Evolutionary conservation across 1,140 invertebrate genomes (phyloP), one percentile per base, ranked within the genome.

Genomic region (Subanguina moxae): DNA sequence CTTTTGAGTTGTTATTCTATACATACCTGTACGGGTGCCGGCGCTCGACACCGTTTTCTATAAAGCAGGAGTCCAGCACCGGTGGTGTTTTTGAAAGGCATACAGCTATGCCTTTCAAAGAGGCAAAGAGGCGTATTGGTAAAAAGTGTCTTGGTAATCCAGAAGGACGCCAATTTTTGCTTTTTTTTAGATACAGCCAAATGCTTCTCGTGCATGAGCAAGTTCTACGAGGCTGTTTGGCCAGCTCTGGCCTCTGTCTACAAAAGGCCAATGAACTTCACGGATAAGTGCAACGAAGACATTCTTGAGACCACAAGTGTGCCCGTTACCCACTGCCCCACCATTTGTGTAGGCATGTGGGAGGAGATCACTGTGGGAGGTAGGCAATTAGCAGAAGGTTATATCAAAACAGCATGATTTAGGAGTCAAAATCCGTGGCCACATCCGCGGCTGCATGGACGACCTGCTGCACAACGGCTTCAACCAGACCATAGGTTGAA

Each of bases 161-260:
- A n/a, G n/a, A n/a, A n/a, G n/a, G n/a, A n/a, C n/a, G n/a, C n/a
- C n/a, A n/a, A 58, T 28, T 63, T 45, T 25, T 59, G 19, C 27
- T 5, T 42, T 52, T 27, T 76, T 74, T 64, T 43, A 74, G 72
- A 74, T 43, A 75, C 72, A 19, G 72, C 64, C 7, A 68, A 71
- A 58, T 74, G 72, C 62, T 74, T 58, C 42, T 76, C 73, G 7
- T 74, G 72, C 57, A 74, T 74, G 72, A 65, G 58, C 17, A 72
- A 75, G 48, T 75, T 74, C 57, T 74, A 74, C 46, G 73, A 75
- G 65, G 71, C 72, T 1, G 71, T 73, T n/a, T 74, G 72, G 72
- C 72, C 72, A 13, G 72, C 72, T 3, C 56, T 74, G 11, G 30
- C 73, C 1, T 59, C 64, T 32, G 72, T 74, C 17, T 74, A 74